Percentiles rank a stretch among this genome's conserved stretches.
These are phyloP conservation scores for roundworm (Caenorhabditis elegans) DNA, from an alignment of 1,140 invertebrate genomes.

Conservation along the genomic window WBcel235 BX284604.4:16946001-16946500, in stretches of 20 bases:
- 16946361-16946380: slow-evolving; percentile 90
- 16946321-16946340: slow-evolving; percentile 92
- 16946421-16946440: slow-evolving; percentile 22
- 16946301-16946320: slow-evolving; percentile 74
- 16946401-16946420: slow-evolving; percentile 81
- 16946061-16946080: too few species aligned
- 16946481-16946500: slow-evolving; percentile 90
- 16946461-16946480: slow-evolving; percentile 75
- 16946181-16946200: too few species aligned
- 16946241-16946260: slow-evolving; percentile 28
- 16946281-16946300: slow-evolving; percentile 56
- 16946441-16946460: neutral
- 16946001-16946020: neutral
- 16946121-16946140: too few species aligned
- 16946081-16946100: too few species aligned
- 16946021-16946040: too few species aligned
- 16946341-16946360: slow-evolving; percentile 89
- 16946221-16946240: too few species aligned
- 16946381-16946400: slow-evolving; percentile 92
- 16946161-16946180: too few species aligned
- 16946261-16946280: neutral
- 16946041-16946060: too few species aligned
- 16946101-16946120: too few species aligned
- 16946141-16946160: too few species aligned
- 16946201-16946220: too few species aligned